Evolutionary conservation across 2,113 vertebrate species (phyloP), one percentile per base, ranked within the genome.

Genomic region (Cichladusa arquata): DNA sequence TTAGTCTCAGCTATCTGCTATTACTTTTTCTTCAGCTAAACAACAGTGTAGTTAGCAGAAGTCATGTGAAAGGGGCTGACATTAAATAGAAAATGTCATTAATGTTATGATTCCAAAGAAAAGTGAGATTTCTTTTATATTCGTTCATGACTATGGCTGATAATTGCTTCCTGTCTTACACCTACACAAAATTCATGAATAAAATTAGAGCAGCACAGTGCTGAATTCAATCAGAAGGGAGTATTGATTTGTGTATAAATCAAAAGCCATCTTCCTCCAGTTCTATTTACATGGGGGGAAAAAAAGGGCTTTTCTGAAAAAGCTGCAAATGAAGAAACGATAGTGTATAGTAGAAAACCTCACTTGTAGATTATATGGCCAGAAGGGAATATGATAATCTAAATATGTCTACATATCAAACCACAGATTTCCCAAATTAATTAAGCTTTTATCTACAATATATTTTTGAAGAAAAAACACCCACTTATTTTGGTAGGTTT

Each of bases 91-190:
- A 80, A 92, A 92, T 94, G 86, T 90, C 57, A 3, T 93, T 97
- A 97, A 96, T 94, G 56, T 81, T 83, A 93, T 26, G 10, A n/a
- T 84, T 97, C 48, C 79, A 84, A 95, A 93, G 82, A 89, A 95
- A 92, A 95, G 70, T 77, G 78, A 97, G 86, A 84, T 94, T 93
- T 96, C 90, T 83, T 96, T 97, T 96, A 92, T 66, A 81, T 84
- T 96, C 34, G 12, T 91, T 87, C 95, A 48, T 90, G 87, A 36
- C 85, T 95, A 73, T 0, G 2, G 77, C 60, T 97, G 85, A 87
- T 96, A 96, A 97, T 97, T 97, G 96, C 97, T 97, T 97, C 95
- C 96, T 95, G 93, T 97, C 96, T 97, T 95, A 97, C 97, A 97
- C 96, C 97, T 97, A 97, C 97, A 96, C 92, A 97, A 94, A 97